Percentiles rank a stretch among this genome's conserved stretches.
These are phyloP conservation scores for Drosophila pruinosa DNA, from an alignment of 1,140 invertebrate genomes.

Conservation along the genomic window DNA sequence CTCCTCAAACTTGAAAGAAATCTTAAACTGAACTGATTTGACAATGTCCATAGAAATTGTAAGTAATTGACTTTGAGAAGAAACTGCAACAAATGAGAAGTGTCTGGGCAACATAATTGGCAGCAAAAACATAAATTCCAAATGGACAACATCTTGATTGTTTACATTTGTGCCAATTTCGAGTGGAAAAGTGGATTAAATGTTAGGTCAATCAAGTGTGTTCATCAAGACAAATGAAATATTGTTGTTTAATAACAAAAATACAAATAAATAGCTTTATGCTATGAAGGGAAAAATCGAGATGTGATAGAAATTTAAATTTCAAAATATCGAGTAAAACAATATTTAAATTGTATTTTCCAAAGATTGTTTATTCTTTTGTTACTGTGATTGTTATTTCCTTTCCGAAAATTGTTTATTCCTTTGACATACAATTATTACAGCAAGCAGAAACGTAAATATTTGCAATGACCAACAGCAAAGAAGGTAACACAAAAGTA, in stretches of 20 bases:
- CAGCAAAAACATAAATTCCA: conserved; percentile 39
- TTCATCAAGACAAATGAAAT: not conserved
- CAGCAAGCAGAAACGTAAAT: conserved; percentile 31
- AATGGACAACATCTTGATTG: conserved; percentile 43
- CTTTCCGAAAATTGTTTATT: conserved; percentile 16
- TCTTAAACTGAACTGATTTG: conserved; percentile 46
- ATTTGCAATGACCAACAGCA: conserved; percentile 38
- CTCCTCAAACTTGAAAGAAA: conserved; percentile 25
- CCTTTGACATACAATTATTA: conserved; percentile 21
- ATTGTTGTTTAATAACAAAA: not conserved
- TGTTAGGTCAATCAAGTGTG: conserved; percentile 10
- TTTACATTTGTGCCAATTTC: conserved; percentile 17
- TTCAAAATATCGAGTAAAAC: not conserved
- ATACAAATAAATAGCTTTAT: not conserved
- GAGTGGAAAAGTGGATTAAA: conserved; percentile 28
- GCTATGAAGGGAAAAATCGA: too few relatives aligned
- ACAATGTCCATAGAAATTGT: conserved; percentile 47
- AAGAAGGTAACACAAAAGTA: conserved; percentile 5
- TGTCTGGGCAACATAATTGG: conserved; percentile 48
- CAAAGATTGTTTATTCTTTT: too few relatives aligned
- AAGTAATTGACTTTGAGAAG: conserved; percentile 19
- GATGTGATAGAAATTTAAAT: not conserved
- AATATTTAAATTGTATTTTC: conserved; percentile 15
- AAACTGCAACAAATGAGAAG: conserved; percentile 27
- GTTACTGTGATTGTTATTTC: too few relatives aligned